Evolutionary conservation across 2,113 vertebrate species (phyloP).

Genomic region (Pagrus major): DNA sequence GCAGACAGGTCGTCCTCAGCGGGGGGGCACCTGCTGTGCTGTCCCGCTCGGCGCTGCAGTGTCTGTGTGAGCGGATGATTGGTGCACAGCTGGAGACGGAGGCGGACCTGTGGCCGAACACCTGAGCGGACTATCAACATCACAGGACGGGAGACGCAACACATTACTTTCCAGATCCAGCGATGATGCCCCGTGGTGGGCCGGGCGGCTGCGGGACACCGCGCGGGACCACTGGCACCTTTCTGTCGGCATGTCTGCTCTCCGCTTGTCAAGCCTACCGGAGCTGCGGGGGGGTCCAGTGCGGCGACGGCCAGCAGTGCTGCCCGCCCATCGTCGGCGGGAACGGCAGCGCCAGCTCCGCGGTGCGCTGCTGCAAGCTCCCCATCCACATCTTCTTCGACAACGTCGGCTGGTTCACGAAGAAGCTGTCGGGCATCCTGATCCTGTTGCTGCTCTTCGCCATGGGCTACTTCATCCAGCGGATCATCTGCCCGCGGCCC

Average conservation of each 20-base stretch:
- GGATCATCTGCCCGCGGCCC: conserved; percentile 91
- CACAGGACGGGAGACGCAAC: conserved; percentile 16
- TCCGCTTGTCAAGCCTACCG: conserved; percentile 78
- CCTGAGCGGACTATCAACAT: conserved; percentile 42
- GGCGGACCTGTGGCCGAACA: conserved; percentile 40
- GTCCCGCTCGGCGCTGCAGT: conserved; percentile 62
- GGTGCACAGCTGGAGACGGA: conserved; percentile 49
- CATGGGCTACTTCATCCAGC: conserved; percentile 94
- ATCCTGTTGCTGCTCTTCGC: conserved; percentile 92
- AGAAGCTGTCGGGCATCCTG: conserved; percentile 92
- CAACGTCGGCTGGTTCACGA: conserved; percentile 91
- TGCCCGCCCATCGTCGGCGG: conserved; percentile 81
- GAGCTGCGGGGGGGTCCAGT: conserved; percentile 88
- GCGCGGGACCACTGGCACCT: conserved; percentile 61
- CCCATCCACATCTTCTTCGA: conserved; percentile 90
- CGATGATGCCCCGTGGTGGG: conserved; percentile 72
- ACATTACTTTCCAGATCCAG: conserved; percentile 39
- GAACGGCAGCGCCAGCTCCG: conserved; percentile 79
- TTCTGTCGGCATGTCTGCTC: conserved; percentile 76
- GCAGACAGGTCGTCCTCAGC: conserved; percentile 62
- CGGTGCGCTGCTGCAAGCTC: conserved; percentile 87
- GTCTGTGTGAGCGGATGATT: conserved; percentile 42
- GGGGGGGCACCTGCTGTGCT: conserved; percentile 70
- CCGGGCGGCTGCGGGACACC: conserved; percentile 65
- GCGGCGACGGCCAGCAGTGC: conserved; percentile 88